Evolutionary conservation across 2,113 vertebrate species (phyloP), one percentile per base, ranked within the genome.

Genomic region (Rhinogobius similis): DNA sequence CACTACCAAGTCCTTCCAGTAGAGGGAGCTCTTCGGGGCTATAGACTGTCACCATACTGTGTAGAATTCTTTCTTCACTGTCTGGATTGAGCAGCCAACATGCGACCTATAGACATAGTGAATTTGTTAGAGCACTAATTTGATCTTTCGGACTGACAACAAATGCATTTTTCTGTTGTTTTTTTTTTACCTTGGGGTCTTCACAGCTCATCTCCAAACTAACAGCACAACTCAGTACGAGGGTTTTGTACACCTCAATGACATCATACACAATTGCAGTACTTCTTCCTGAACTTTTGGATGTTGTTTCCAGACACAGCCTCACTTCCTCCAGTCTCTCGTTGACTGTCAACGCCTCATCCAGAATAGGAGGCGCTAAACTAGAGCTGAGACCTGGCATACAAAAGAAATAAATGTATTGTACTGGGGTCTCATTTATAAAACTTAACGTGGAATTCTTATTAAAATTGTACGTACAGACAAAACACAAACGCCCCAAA

Each of bases 71-170:
- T 67, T 98, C 97, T 73, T 95, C 94, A 61, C 94, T 95, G 72
- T 92, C 89, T 12, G 95, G 94, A 82, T 99, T 95, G 63, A 98
- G 32, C 81, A 99, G 89, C 97, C 97, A 99, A 82, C 95, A 97
- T 0, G 96, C 98, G 63, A 99, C 94, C 97, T 99, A 61, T 55
- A 3, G 38, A 7, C 21, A 61, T 5, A 52, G n/a, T 12, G 39
- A 2, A 46, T 46, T 26, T 55, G 52, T 55, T 26, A 26, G 11
- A 24, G 12, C 10, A 55, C 9, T 21, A 21, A 23, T 52, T 21
- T 52, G n/a, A n/a, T 52, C 20, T 23, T 24, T 13, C 10, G 10
- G 4, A 55, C 12, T 26, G 1, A 26, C 4, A 5, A 26, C 23
- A 55, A 52, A 52, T n/a, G n/a, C n/a, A n/a, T n/a, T n/a, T 36